Evolutionary conservation across 1,140 invertebrate genomes (phyloP), one percentile per base, ranked within the genome.

Genomic region (Diachasmimorpha longicaudata): DNA sequence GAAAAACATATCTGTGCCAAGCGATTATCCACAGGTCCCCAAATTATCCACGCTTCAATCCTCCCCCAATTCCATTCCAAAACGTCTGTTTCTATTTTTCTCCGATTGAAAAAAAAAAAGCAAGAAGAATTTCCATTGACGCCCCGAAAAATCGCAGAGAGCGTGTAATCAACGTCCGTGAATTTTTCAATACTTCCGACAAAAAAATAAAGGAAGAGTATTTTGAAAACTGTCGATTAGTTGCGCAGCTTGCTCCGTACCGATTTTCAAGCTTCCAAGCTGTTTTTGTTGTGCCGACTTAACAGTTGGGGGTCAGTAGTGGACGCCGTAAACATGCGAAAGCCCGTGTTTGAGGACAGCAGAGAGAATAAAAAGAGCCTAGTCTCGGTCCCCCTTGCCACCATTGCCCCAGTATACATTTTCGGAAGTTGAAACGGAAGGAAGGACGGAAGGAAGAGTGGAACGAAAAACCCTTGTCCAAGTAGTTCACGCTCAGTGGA

Each of bases 11-110:
- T 71, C 9, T 16, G 25, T 23, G 44, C 8, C 13, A 46, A 16
- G 48, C 46, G 71, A 74, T 78, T 68, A 58, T 73, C 31, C 39
- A 8, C 76, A 55, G 63, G 73, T 48, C 46, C n/a, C 37, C 21
- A 21, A 63, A 75, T 58, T 63, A 39, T 71, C 11, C 21, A 71
- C 69, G 69, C 69, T 71, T 37, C 23, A 36, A 36, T 69, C 67
- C 70, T 19, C 52, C 23, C 44, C 21, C 44, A 19, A 4, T 36
- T 9, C 25, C 44, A 23, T 52, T 72, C 70, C 69, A 21, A 46
- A 21, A 10, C 19, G 44, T 72, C 42, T 11, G n/a, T 48, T 55
- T 19, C n/a, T 25, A 55, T 52, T 48, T 31, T 70, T 25, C 36
- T 0, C 2, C 21, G 44, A 11, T 0, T 42, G 13, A 72, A 23